Evolutionary conservation across 2,797 vertebrate genomes (phyloP).

Genomic region (Sebastiscus albofasciatus): DNA sequence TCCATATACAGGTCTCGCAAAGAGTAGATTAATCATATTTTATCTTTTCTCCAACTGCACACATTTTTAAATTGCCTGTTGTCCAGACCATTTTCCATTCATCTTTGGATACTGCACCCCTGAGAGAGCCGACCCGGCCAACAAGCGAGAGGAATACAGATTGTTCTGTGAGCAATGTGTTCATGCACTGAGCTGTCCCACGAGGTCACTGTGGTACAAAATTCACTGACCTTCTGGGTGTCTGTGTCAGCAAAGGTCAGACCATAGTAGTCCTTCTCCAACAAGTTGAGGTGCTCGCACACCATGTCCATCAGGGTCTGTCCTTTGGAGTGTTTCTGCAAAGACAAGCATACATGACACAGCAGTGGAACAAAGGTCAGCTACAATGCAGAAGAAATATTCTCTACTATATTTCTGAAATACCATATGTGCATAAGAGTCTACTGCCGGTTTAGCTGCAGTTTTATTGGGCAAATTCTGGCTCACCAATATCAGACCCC

Average conservation of each 20-base stretch:
- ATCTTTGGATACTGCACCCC: constrained; percentile 28
- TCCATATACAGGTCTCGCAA: constrained; percentile 6
- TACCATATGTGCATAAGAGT: background rate
- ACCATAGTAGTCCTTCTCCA: constrained; percentile 98
- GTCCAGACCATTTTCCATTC: constrained; percentile 45
- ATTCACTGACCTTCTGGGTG: constrained; percentile 92
- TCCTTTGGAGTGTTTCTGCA: constrained; percentile 93
- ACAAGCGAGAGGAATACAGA: constrained; percentile 54
- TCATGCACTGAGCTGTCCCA: constrained; percentile 10
- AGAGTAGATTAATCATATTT: constrained; percentile 19
- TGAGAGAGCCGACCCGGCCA: constrained; percentile 13
- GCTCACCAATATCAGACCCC: background rate
- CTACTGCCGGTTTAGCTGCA: background rate
- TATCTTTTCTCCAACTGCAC: constrained; percentile 13
- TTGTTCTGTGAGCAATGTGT: constrained; percentile 21
- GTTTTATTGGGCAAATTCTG: background rate
- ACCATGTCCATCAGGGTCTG: constrained; percentile 93
- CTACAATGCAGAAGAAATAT: background rate
- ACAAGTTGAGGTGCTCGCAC: constrained; percentile 94
- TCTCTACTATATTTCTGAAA: background rate
- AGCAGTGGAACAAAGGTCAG: constrained; percentile 4
- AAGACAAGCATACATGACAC: constrained; percentile 50
- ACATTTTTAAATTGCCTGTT: constrained; percentile 41
- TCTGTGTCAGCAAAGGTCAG: constrained; percentile 94
- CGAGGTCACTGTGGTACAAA: constrained; percentile 12